phyloP scores from a whole-genome alignment of 2,888 invertebrate species.

The Phyto melanocephala region DNA sequence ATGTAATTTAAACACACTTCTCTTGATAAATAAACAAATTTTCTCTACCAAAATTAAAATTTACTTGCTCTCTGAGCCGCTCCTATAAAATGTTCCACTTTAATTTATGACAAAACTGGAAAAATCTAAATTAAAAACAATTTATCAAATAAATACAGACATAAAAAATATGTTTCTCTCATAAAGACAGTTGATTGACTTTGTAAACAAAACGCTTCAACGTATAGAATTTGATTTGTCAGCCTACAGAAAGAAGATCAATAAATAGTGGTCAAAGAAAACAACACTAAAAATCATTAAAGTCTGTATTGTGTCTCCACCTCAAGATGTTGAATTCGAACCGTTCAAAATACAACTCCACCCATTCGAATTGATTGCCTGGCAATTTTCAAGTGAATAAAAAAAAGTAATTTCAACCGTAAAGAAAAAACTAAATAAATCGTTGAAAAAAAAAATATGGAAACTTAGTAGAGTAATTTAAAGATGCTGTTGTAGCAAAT shows the following conservation, averaged over 20 bases:
- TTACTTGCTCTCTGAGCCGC: not conserved
- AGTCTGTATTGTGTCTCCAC: constrained; percentile 55
- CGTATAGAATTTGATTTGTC: constrained; percentile 44
- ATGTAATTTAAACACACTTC: no score
- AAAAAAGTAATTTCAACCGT: constrained; percentile 48
- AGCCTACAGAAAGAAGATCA: constrained; percentile 38
- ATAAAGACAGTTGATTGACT: constrained; percentile 32
- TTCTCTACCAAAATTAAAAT: not conserved
- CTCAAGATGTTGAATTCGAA: constrained; percentile 55
- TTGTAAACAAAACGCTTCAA: not conserved
- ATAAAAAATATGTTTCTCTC: constrained; percentile 12
- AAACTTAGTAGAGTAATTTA: constrained; percentile 49
- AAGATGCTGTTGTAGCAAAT: constrained; percentile 56
- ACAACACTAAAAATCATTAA: constrained; percentile 35
- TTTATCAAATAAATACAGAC: constrained; percentile 56
- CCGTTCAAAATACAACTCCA: constrained; percentile 57
- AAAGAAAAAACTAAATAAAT: constrained; percentile 8
- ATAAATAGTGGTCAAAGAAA: constrained; percentile 11
- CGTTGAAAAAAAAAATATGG: not conserved
- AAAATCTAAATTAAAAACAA: constrained; percentile 53
- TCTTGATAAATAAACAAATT: no score
- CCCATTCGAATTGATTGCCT: constrained; percentile 56
- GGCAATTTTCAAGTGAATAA: constrained; percentile 56
- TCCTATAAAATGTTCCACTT: constrained; percentile 2
- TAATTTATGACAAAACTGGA: constrained; percentile 23